A percentile compares a stretch with the other conserved stretches of the same genome.
Evolutionary conservation across 53 echinoderm and acorn worm species (phyloP).

Genomic region (Echinometra lucunter): DNA sequence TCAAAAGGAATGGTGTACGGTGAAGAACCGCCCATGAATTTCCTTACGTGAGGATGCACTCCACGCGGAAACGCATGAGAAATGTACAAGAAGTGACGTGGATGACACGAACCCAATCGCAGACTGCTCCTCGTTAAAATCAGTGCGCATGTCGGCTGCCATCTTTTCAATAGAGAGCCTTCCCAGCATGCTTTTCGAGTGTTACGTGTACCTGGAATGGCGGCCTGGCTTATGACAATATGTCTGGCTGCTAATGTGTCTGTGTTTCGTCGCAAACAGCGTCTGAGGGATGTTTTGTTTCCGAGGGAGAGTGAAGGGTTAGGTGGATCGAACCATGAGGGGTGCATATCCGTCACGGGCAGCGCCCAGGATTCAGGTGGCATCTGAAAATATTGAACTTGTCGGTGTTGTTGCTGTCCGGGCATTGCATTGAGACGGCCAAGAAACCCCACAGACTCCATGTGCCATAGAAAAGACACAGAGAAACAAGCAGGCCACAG

Average conservation of each 20-base stretch:
- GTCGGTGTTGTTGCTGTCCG: neutral
- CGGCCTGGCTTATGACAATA: conserved; percentile 13
- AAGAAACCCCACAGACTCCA: neutral
- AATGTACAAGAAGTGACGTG: neutral
- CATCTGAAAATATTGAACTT: neutral
- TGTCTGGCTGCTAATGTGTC: conserved; percentile 20
- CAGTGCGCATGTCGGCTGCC: conserved; percentile 27
- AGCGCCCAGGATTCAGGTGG: neutral
- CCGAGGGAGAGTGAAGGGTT: neutral
- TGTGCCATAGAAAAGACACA: neutral
- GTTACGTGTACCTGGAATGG: neutral
- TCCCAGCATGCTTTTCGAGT: neutral
- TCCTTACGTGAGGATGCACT: neutral
- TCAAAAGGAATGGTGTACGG: neutral
- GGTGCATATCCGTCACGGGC: neutral
- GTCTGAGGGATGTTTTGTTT: neutral
- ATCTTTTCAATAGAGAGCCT: neutral
- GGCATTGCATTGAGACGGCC: neutral
- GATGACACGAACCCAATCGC: neutral
- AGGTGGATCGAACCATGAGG: neutral
- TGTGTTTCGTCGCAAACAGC: neutral
- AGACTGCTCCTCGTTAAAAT: conserved; percentile 25
- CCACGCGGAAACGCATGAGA: neutral
- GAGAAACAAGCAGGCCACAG: neutral
- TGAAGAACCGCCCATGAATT: neutral